Evolutionary conservation across 2,113 vertebrate genomes (phyloP), one percentile per base, ranked within the genome.

Genomic region (Cyrtonyx montezumae): DNA sequence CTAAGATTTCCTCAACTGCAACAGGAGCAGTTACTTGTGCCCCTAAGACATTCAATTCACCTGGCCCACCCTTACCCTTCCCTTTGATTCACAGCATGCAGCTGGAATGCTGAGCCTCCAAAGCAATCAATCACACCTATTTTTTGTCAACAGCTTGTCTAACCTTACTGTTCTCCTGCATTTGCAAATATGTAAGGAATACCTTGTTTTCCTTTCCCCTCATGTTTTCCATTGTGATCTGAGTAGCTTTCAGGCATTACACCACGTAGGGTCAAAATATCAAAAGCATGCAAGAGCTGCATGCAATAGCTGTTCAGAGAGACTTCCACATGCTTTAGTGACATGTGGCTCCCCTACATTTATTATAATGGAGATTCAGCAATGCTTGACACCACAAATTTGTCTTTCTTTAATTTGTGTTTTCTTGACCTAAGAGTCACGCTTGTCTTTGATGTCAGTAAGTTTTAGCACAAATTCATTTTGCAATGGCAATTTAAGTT

Each of bases 401-500:
- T 49, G 19, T 49, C 87, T 78, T 83, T 74, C 85, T 95, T 93
- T 89, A 85, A 79, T 89, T 62, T 83, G 5, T 78, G 63, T 87
- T 87, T 91, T 92, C 71, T 91, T 82, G 84, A 66, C 81, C 76
- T 66, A 36, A 30, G 45, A 74, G 70, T 93, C 59, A 76, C 0
- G 1, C 25, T 85, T 78, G 71, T 16, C 93, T 96, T 94, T 96
- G 89, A 96, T 90, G 89, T 85, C 43, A 28, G 43, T 43, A 79
- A 76, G 59, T 83, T 96, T 89, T 85, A 68, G 56, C 69, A 65
- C 21, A 48, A 40, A 68, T 45, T 78, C 51, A 11, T 94, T 90
- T 94, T 91, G 95, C 84, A 95, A 96, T 49, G 40, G 14, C 61
- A 48, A 79, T 81, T 88, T 92, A 92, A 96, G 83, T 90, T 42